Conservation (phyloP, 2,113 vertebrate species). For the Leuciscus idus region DNA sequence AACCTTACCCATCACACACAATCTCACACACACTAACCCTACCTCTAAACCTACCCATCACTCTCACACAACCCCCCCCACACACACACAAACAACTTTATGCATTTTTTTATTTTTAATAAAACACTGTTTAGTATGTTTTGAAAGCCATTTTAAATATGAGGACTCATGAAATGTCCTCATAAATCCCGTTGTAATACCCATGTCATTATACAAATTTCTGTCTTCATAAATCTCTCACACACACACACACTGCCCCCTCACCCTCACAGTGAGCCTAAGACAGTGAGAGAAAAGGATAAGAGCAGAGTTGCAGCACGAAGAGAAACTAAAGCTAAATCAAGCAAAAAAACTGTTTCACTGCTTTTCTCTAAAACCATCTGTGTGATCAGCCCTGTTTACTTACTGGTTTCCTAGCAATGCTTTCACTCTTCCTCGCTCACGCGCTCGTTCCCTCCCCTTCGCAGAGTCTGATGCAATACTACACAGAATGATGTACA, state of each 20-base stretch:
- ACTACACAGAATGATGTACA: constrained; percentile 57
- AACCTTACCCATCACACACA: neutral
- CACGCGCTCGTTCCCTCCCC: constrained; percentile 10
- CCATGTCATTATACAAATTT: too few relatives aligned
- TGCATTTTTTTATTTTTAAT: too few relatives aligned
- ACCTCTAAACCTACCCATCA: too few relatives aligned
- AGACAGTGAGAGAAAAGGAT: neutral
- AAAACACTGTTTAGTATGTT: too few relatives aligned
- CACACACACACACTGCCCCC: neutral
- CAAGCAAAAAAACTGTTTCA: constrained; percentile 31
- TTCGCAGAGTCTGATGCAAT: constrained; percentile 60
- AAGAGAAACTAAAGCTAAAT: constrained; percentile 41
- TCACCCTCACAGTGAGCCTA: too few relatives aligned
- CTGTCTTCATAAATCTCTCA: too few relatives aligned
- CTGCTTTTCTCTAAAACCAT: constrained; percentile 42
- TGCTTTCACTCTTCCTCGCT: constrained; percentile 38
- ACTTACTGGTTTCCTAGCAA: constrained; percentile 59
- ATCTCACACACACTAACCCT: neutral
- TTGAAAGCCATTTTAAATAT: too few relatives aligned
- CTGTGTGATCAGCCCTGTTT: constrained; percentile 54
- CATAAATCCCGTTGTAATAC: too few relatives aligned
- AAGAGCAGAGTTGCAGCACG: neutral
- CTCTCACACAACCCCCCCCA: too few relatives aligned
- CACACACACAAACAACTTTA: too few relatives aligned
- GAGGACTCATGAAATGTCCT: too few relatives aligned